Percentiles rank a stretch among this genome's conserved stretches.
Evolutionary conservation across 53 echinoderm and acorn worm genomes (phyloP).

Genomic region (Zoroaster sp.): DNA sequence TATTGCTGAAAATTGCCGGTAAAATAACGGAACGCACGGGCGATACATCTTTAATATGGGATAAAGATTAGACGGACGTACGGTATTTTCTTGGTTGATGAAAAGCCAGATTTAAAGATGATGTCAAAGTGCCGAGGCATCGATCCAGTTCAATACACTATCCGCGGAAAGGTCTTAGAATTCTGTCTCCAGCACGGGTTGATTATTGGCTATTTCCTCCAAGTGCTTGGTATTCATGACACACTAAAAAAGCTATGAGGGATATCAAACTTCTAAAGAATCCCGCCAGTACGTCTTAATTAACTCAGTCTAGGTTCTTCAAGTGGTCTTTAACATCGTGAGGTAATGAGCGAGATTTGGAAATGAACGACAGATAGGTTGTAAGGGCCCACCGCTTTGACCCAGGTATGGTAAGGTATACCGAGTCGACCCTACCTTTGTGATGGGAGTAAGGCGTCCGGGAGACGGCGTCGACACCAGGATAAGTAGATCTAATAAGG

Average conservation of each 20-base stretch:
- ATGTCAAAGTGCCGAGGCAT: neutral
- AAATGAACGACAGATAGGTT: no score
- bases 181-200: no score
- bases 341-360: no score
- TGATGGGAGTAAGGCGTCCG: constrained; percentile 19
- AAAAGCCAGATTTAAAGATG: neutral
- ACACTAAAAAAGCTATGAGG: neutral
- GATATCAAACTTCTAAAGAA: no score
- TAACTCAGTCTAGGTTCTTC: neutral
- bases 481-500: constrained; percentile 13
- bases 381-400: no score
- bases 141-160: neutral
- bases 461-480: constrained; percentile 31
- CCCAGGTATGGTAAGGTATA: no score
- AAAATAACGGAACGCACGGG: no score
- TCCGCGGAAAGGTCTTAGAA: no score
- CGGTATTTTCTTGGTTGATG: neutral
- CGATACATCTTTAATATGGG: neutral
- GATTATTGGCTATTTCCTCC: no score
- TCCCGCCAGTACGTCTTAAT: neutral
- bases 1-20: no score
- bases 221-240: neutral
- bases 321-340: neutral
- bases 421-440: neutral
- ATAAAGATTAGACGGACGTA: neutral